phyloP scores from a whole-genome alignment of 2,888 invertebrate genomes.

The Glyphotaelius pellucidus region DNA sequence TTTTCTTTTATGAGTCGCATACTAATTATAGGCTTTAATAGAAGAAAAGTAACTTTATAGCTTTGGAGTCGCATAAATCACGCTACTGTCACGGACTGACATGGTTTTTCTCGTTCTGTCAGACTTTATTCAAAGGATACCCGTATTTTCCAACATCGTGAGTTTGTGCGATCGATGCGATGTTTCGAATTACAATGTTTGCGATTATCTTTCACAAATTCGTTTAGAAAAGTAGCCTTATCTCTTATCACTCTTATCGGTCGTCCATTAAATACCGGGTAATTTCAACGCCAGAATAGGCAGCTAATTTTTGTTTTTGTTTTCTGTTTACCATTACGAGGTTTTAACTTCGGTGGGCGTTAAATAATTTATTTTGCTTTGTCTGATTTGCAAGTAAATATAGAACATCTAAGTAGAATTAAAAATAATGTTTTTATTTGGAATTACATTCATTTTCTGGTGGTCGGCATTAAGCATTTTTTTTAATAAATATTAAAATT shows the following conservation, averaged over 20 bases:
- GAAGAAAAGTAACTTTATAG: not conserved
- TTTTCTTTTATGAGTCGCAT: not conserved
- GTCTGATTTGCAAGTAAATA: too few relatives aligned
- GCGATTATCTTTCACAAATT: not conserved
- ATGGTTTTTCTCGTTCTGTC: constrained; percentile 1
- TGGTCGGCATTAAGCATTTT: too few relatives aligned
- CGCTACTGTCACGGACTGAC: constrained; percentile 5
- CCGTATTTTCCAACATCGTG: not conserved
- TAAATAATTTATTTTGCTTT: too few relatives aligned
- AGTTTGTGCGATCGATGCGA: not conserved
- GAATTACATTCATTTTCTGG: too few relatives aligned
- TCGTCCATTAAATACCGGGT: too few relatives aligned
- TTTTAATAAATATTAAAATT: too few relatives aligned
- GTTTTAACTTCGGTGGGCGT: too few relatives aligned
- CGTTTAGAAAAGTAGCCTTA: not conserved
- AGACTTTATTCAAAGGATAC: not conserved
- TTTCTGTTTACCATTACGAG: too few relatives aligned
- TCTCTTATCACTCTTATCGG: not conserved
- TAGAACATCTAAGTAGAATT: too few relatives aligned
- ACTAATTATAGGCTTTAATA: not conserved
- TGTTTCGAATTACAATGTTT: not conserved
- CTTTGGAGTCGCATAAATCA: not conserved
- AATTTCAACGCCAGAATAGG: too few relatives aligned
- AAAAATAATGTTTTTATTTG: too few relatives aligned
- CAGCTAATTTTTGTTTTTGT: too few relatives aligned